Evolutionary conservation across 1,140 invertebrate genomes (phyloP).

Genomic region (Paraescarpia echinospica): DNA sequence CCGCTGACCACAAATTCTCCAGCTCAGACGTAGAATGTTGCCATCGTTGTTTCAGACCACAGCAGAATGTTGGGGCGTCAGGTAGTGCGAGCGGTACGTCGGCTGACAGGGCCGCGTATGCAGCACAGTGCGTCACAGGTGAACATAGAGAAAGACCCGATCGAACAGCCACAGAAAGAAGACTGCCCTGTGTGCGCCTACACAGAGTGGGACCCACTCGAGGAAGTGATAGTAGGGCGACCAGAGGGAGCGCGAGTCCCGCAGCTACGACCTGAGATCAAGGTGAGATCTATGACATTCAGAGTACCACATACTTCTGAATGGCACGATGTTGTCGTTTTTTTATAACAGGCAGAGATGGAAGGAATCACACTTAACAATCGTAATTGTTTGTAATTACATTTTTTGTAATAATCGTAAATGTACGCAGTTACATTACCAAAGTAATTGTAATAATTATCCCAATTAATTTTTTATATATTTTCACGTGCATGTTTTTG

Average conservation of each 20-base stretch:
- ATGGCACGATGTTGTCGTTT: too few relatives aligned
- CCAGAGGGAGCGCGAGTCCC: conserved; percentile 25
- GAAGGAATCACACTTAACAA: too few relatives aligned
- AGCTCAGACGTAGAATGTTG: too few relatives aligned
- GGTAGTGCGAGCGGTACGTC: not conserved
- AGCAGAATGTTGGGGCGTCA: not conserved
- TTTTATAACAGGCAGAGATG: too few relatives aligned
- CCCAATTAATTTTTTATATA: too few relatives aligned
- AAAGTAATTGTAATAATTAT: too few relatives aligned
- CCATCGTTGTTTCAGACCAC: not conserved
- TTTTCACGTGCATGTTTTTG: too few relatives aligned
- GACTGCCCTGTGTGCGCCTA: conserved; percentile 31
- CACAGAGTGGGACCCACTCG: conserved; percentile 37
- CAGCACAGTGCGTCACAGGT: not conserved
- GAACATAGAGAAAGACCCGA: not conserved
- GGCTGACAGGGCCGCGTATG: not conserved
- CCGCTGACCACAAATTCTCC: too few relatives aligned
- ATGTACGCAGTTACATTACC: too few relatives aligned
- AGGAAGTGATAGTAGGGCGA: conserved; percentile 35
- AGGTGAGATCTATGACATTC: conserved; percentile 19
- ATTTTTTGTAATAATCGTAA: too few relatives aligned
- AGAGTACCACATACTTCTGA: too few relatives aligned
- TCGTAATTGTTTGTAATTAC: too few relatives aligned
- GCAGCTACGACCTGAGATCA: not conserved
- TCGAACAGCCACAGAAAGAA: not conserved